Conservation (phyloP, 2,113 vertebrate genomes). For the Rhabdomys dilectus region DNA sequence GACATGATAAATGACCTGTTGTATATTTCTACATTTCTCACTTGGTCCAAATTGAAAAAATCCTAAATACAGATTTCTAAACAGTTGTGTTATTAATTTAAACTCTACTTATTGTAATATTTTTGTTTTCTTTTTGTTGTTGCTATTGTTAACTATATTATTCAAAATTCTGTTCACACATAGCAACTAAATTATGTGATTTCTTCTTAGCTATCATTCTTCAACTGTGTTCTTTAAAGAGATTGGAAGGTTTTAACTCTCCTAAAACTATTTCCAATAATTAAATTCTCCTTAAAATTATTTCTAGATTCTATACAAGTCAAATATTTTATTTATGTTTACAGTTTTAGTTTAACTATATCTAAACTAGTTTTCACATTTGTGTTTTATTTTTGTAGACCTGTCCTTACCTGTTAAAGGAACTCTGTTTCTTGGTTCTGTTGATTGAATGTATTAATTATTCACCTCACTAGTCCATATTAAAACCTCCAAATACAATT, state of each 20-base stretch:
- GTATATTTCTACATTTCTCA: background rate
- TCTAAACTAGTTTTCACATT: background rate
- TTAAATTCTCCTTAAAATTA: background rate
- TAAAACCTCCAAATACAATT: constrained; percentile 10
- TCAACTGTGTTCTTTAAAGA: background rate
- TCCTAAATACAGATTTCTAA: background rate
- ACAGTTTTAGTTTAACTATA: background rate
- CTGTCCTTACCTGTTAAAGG: background rate
- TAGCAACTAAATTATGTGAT: background rate
- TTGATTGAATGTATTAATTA: background rate
- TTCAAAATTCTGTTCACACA: background rate
- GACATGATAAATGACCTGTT: background rate
- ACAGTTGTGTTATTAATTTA: background rate
- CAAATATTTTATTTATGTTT: background rate
- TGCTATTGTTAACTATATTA: background rate
- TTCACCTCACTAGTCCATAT: background rate
- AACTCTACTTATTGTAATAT: background rate
- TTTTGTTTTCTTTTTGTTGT: background rate
- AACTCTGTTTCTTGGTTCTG: background rate
- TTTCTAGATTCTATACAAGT: background rate
- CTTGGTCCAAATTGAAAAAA: background rate
- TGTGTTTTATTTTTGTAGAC: background rate
- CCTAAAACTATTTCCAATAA: background rate
- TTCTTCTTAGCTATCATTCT: background rate
- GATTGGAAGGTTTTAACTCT: background rate